Conservation (phyloP, 1,140 invertebrate genomes). For the Drosophila miranda region DNA sequence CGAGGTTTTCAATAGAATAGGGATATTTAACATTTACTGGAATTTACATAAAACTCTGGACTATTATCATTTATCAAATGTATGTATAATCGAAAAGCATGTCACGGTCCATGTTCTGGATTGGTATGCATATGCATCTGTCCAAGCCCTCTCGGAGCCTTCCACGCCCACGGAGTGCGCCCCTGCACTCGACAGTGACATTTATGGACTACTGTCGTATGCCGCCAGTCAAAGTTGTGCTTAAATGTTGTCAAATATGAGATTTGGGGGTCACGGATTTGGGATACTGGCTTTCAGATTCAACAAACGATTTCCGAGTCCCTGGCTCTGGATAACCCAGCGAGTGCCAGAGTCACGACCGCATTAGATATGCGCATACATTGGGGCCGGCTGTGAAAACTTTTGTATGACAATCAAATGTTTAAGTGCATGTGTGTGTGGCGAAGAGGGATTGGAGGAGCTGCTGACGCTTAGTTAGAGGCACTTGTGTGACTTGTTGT, state of each 20-base stretch:
- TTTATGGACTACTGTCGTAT: slow-evolving; percentile 31
- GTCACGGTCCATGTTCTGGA: no score
- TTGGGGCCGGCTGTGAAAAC: slow-evolving; percentile 42
- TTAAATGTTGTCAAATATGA: slow-evolving; percentile 31
- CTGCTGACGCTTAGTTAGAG: slow-evolving; percentile 61
- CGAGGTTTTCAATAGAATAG: background rate
- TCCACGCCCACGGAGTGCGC: background rate
- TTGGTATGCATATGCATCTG: no score
- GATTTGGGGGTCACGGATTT: slow-evolving; percentile 6
- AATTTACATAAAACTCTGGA: no score
- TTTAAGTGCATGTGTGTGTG: background rate
- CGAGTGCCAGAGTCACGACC: slow-evolving; percentile 13
- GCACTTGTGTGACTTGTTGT: slow-evolving; percentile 65
- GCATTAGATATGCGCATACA: slow-evolving; percentile 71
- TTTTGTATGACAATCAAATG: slow-evolving; percentile 56
- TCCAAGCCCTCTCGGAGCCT: no score
- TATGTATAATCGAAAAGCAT: no score
- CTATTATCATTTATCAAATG: no score
- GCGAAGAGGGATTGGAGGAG: background rate
- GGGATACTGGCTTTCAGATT: slow-evolving; percentile 8
- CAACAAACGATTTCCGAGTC: slow-evolving; percentile 19
- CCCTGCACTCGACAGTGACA: slow-evolving; percentile 29
- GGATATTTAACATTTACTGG: no score
- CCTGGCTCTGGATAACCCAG: background rate
- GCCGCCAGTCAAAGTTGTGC: slow-evolving; percentile 6